These are phyloP conservation scores for Neoaliturus tenellus DNA, from an alignment of 2,888 invertebrate genomes.

Conservation along the genomic window DNA sequence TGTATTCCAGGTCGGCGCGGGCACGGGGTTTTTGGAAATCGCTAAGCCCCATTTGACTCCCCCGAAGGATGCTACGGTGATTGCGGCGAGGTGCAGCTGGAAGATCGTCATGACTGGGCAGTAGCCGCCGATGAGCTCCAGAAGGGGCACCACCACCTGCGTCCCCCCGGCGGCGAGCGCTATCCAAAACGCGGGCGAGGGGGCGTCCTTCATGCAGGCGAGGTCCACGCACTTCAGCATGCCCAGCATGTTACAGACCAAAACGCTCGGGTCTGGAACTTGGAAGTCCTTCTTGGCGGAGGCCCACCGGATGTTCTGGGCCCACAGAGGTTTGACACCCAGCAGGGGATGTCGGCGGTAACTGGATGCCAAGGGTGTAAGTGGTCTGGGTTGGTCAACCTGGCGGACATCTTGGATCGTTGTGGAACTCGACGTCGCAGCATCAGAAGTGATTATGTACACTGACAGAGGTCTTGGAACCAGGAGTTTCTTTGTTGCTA, in stretches of 20 bases:
- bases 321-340: not conserved
- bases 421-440: not conserved
- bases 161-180: not conserved
- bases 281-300: not conserved
- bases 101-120: not conserved
- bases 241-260: constrained; percentile 32
- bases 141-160: not conserved
- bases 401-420: not conserved
- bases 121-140: constrained; percentile 37
- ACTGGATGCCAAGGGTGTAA: not conserved
- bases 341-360: not conserved
- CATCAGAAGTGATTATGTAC: not conserved
- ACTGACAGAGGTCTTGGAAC: not conserved
- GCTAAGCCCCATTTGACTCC: constrained; percentile 34
- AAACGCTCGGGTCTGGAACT: not conserved
- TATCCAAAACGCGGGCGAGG: constrained; percentile 34
- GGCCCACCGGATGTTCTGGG: not conserved
- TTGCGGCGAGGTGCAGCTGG: constrained; percentile 5
- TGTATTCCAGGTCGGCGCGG: not conserved
- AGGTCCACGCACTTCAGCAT: constrained; percentile 39
- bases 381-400: not conserved
- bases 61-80: not conserved
- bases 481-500: not conserved
- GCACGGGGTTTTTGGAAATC: not conserved
- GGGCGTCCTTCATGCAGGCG: constrained; percentile 36